Evolutionary conservation across 2,113 vertebrate genomes (phyloP).

Genomic region (Chamaea fasciata): DNA sequence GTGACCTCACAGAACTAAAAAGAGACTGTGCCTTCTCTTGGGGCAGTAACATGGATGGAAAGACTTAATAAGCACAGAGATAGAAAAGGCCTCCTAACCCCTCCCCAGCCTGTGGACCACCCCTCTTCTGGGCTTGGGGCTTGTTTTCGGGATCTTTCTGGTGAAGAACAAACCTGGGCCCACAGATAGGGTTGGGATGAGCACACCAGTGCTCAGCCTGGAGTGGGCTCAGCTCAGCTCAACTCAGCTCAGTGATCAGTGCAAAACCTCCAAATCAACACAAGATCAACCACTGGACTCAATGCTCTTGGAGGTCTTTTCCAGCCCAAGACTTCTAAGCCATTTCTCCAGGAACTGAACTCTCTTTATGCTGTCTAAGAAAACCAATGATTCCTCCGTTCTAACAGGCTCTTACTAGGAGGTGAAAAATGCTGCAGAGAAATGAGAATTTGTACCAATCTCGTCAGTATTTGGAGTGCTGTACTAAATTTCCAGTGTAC

Average conservation of each 20-base stretch:
- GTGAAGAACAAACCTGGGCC: not conserved
- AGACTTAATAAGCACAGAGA: not conserved
- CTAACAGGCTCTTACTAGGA: not conserved
- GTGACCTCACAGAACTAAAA: constrained; percentile 22
- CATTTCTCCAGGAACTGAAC: not conserved
- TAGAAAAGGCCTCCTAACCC: not conserved
- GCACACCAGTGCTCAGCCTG: not conserved
- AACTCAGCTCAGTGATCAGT: not conserved
- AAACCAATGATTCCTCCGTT: not conserved
- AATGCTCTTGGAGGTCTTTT: not conserved
- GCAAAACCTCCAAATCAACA: not conserved
- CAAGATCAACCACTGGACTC: not conserved
- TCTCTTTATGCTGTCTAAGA: not conserved
- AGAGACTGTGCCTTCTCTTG: not conserved
- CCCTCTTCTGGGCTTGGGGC: not conserved
- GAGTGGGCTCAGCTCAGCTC: not conserved
- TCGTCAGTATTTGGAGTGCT: not conserved
- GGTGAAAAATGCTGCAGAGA: not conserved
- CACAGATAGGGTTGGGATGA: not conserved
- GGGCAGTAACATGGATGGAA: not conserved
- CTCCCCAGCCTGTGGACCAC: not conserved
- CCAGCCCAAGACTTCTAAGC: not conserved
- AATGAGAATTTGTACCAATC: not conserved
- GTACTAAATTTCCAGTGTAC: not conserved
- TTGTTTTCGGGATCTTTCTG: not conserved